Base-by-base conservation (phyloP, 2,797 vertebrate species). In the Toxotes lorentzi region DNA sequence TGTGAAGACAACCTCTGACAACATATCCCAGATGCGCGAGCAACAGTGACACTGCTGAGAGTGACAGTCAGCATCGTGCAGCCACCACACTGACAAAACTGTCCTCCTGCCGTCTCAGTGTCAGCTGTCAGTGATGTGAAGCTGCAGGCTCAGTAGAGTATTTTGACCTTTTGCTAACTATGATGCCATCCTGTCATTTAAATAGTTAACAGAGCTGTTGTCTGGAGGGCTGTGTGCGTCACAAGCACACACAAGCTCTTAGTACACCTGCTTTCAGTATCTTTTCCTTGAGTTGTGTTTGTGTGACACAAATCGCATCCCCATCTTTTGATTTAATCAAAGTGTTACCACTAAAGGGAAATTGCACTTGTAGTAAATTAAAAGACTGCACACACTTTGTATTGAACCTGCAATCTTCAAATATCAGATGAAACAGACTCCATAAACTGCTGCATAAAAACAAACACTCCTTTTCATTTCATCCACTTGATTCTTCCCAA, bases 131-230 rank as follows among this genome's bases (percentile, higher is more conserved):
- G 79, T 81, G 81, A 88, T 60, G 70, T 81, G 61, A 73, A 67
- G 79, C 85, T 70, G 53, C 66, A 81, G 57, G 84, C 81, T 87
- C 78, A 72, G 54, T 61, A 84, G 76, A 91, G 85, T 82, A 86
- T 78, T 87, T 79, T 92, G 91, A 93, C 88, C 91, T 93, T 89
- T 91, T 45, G 81, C 82, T 81, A 75, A 74, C 78, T 73, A 68
- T 85, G 89, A 88, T 86, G 81, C 87, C 85, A 87, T 75, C 61
- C 74, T 27, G 24, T 82, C 58, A 85, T 92, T 88, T 83, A 59
- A 83, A 84, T 78, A 78, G 78, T 71, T 81, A 85, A 80, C 76
- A 63, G 65, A 76, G 70, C 82, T 41, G 69, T 67, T 84, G 67
- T 78, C 75, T 3, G 23, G 16, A 68, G 82, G 58, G 11, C 41